phyloP scores from a whole-genome alignment of 2,113 vertebrate species.

The Agapornis roseicollis region DNA sequence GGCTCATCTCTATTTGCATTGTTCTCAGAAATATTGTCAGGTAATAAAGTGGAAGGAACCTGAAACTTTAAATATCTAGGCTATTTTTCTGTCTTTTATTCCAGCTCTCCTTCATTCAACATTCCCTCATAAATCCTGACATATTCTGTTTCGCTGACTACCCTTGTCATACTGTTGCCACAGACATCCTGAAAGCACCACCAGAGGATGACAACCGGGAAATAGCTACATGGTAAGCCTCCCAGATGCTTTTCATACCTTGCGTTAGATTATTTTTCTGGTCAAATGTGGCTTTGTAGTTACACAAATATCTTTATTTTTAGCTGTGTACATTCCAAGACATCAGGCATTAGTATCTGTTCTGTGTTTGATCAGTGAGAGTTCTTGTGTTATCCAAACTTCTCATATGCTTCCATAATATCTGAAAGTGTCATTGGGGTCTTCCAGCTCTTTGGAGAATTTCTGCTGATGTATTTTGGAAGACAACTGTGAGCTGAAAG shows the following conservation, averaged over 20 bases:
- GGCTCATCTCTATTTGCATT: neutral
- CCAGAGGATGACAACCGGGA: constrained; percentile 99
- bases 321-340: neutral
- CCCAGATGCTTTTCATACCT: neutral
- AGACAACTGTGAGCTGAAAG: neutral
- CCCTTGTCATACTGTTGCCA: constrained; percentile 93
- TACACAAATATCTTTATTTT: neutral
- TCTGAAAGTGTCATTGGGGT: neutral
- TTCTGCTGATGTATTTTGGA: neutral
- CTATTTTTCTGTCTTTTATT: neutral
- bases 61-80: neutral
- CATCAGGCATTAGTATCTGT: neutral
- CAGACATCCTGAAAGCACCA: constrained; percentile 97
- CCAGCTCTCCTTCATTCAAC: constrained; percentile 96
- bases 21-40: neutral
- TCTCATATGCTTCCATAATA: neutral
- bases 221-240: constrained; percentile 94
- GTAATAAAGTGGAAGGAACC: neutral
- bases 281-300: neutral
- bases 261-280: neutral
- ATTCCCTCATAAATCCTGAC: constrained; percentile 96
- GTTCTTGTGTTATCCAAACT: neutral
- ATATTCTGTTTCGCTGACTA: constrained; percentile 98
- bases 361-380: neutral
- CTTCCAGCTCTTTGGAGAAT: neutral